Evolutionary conservation across 2,797 vertebrate species (phyloP), one percentile per base, ranked within the genome.

Genomic region (Eptatretus atami): DNA sequence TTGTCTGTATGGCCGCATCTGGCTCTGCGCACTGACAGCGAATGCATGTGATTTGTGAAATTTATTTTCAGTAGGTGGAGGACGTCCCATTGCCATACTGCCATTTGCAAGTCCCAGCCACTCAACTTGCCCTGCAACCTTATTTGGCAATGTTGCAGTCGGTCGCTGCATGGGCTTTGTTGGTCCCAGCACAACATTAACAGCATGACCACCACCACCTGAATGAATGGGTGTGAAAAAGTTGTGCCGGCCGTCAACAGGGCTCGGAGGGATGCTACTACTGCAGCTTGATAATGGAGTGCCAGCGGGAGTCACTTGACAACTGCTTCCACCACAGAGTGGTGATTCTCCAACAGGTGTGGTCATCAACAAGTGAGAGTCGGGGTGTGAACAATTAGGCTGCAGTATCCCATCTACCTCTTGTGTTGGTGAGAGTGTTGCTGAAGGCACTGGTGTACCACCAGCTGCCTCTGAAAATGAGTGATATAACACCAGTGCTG

Each of bases 101-200:
- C 76, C 2, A 78, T 73, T 8, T 73, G 73, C 1, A 73, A 72
- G 71, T 71, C 77, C 67, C 92, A 95, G 64, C 82, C 87, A 2
- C 80, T 84, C 66, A 81, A 92, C 84, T 94, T 93, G 90, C 88
- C 94, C 68, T 96, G 88, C 1, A 95, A 78, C 68, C 84, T 82
- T 65, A 87, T 83, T 74, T 93, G 95, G 73, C 95, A 86, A 0
- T 12, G 92, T 99, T 65, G 92, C 92, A 78, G 77, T 99, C 2
- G 92, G 92, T 69, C 92, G 79, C 72, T 95, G 92, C 92, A 98
- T 96, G 1, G 87, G 92, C 70, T 98, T 98, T 65, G 95, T 84
- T 0, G 90, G 88, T 67, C 92, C 96, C 68, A 81, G 84, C 1
- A 87, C 93, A 66, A 95, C 75, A 2, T 81, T 79, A 74, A 8